Base-by-base conservation (phyloP, 92 coral and sea anemone species). In the Parazoanthus atlanticus region DNA sequence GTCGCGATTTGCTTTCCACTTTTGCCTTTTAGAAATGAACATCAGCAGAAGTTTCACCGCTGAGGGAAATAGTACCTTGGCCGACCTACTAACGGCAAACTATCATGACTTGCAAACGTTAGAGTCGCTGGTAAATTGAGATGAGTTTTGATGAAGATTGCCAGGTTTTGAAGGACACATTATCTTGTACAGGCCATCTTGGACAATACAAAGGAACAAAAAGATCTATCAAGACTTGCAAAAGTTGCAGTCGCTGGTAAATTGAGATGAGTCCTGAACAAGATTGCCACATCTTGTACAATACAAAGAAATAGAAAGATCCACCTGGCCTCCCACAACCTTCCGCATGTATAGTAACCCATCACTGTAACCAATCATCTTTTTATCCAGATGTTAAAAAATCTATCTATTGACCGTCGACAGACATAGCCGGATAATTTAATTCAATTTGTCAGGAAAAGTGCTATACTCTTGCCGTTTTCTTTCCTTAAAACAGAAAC, bases 31-130 rank as follows among this genome's bases (percentile, higher is more conserved):
- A 84, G 87, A 84, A 71, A 38, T 84, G 69, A 84, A 84, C 64
- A 71, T 84, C 87, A 40, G 87, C 64, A 46, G 58, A 71, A 71
- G 87, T 26, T 84, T 84, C 31, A 4, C 64, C 79, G 76, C 46
- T 54, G 40, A 17, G 25, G 21, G 28, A 84, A 65, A 43, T 46
- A 54, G 9, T 46, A 71, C 40, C 77, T 84, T 84, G 74, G 79
- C 38, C 29, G 29, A 84, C 26, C 34, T 84, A 5, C 41, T 84
- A 54, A 29, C 54, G 40, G 78, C 15, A 29, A 84, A 84, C 65
- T 23, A 84, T 41, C 40, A 23, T n/a, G 66, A 84, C 40, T 49
- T 84, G 40, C 64, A 71, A 30, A 41, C 10, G 23, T 56, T 84
- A 41, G 79, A 84, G 67, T 84, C 78, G 30, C 26, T 84, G 30